Conservation (phyloP, 2,888 invertebrate genomes). For the Eristalis pertinax region DNA sequence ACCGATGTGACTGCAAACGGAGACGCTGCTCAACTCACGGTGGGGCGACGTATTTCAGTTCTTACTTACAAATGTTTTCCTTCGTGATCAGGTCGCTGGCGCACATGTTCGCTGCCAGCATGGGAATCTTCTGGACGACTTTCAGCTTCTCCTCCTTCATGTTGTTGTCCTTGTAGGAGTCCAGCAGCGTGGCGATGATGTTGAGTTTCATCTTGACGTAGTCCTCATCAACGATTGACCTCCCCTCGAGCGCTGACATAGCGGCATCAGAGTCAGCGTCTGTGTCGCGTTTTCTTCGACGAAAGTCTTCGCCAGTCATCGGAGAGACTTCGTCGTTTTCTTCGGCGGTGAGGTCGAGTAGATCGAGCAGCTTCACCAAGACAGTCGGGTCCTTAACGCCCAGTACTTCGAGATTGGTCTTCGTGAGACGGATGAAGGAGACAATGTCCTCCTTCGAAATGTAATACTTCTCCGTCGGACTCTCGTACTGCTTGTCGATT, state of each 20-base stretch:
- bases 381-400: constrained; percentile 30
- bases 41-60: neutral
- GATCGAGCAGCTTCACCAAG: constrained; percentile 59
- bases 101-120: constrained; percentile 60
- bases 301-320: constrained; percentile 37
- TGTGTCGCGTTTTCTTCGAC: constrained; percentile 25
- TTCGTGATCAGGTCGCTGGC: constrained; percentile 61
- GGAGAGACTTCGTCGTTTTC: constrained; percentile 16
- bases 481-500: constrained; percentile 63
- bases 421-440: constrained; percentile 56
- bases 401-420: constrained; percentile 55
- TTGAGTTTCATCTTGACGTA: constrained; percentile 61
- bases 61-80: constrained; percentile 57
- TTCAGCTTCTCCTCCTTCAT: constrained; percentile 54
- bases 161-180: constrained; percentile 43
- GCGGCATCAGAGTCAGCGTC: constrained; percentile 16
- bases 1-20: constrained; percentile 40
- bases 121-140: constrained; percentile 49
- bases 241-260: constrained; percentile 40
- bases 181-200: constrained; percentile 52
- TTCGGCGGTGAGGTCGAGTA: constrained; percentile 57
- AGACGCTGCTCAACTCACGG: neutral
- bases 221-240: constrained; percentile 58
- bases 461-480: constrained; percentile 62
- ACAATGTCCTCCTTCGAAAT: constrained; percentile 61